Evolutionary conservation across 2,888 invertebrate species (phyloP), one percentile per base, ranked within the genome.

Genomic region (Cylloceria caligata): DNA sequence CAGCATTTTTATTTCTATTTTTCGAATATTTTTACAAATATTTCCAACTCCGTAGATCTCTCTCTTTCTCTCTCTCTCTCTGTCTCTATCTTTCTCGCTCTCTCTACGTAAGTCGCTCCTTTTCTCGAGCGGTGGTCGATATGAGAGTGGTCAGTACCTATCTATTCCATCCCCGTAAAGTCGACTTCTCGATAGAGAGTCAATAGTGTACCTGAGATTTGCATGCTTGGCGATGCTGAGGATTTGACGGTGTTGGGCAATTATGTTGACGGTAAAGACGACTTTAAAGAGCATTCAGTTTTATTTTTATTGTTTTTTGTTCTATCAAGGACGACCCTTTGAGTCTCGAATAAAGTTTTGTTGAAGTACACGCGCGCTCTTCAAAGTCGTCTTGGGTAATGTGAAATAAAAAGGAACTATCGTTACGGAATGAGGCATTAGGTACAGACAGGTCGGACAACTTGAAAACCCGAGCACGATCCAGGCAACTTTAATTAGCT

Each of bases 211-310:
- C 84, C 83, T 86, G 86, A 88, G 81, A 90, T 83, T 87, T 91
- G 91, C 91, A 92, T 92, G 91, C 87, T 88, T 90, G 87, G 87
- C 88, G 85, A 90, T 88, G 90, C 88, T 89, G 88, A 87, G 87
- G 86, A 89, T 85, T 88, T 83, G 86, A 89, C 87, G 91, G 91
- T 91, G 91, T 89, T 89, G 91, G 91, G 90, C 87, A 86, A 85
- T 84, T 69, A 78, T 65, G 68, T 73, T 83, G 62, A 71, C 55
- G 78, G 62, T 73, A 69, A 79, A 81, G 81, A 79, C 60, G 84
- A 83, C 64, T 81, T 80, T 77, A 65, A 52, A 84, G 62, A 62
- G 36, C 57, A 49, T 45, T 6, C 11, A 30, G 39, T 42, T 19
- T n/a, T 62, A 36, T 36, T 16, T 65, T 34, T 11, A 16, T 21